These are phyloP conservation scores for Tipula unca DNA, from an alignment of 2,888 invertebrate genomes.

Conservation along the genomic window DNA sequence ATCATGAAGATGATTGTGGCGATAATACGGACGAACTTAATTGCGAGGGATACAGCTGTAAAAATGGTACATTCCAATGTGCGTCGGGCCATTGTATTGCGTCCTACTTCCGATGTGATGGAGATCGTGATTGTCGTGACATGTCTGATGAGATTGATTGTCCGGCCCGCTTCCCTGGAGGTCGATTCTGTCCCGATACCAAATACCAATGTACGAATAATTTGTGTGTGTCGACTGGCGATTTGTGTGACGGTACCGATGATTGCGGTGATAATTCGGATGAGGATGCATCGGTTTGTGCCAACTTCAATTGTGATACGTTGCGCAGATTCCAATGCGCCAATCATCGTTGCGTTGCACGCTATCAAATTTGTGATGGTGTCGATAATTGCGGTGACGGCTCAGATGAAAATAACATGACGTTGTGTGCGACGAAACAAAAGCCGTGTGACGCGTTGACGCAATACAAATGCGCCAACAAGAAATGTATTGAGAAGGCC, in stretches of 20 bases:
- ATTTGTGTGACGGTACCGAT: conserved; percentile 87
- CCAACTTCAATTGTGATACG: conserved; percentile 78
- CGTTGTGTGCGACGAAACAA: conserved; percentile 67
- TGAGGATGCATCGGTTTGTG: conserved; percentile 71
- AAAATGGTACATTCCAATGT: conserved; percentile 87
- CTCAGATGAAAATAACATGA: conserved; percentile 92
- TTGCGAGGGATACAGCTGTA: conserved; percentile 77
- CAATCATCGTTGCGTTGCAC: conserved; percentile 78
- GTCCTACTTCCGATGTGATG: conserved; percentile 79
- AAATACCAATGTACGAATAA: conserved; percentile 90
- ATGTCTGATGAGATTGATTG: conserved; percentile 86
- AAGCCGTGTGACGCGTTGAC: conserved; percentile 66
- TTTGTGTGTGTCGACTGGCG: conserved; percentile 80
- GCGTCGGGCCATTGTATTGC: conserved; percentile 89
- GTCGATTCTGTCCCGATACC: conserved; percentile 80
- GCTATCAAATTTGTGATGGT: conserved; percentile 83
- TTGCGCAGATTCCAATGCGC: conserved; percentile 79
- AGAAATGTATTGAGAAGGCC: conserved; percentile 67
- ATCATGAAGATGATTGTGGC: conserved; percentile 94
- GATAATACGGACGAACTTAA: conserved; percentile 85
- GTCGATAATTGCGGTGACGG: conserved; percentile 91
- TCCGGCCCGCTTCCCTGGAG: conserved; percentile 78
- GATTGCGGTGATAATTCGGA: conserved; percentile 91
- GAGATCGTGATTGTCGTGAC: conserved; percentile 81
- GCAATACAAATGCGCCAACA: conserved; percentile 84